Base-by-base conservation (phyloP, 2,797 vertebrate species). In the Gallinago stenura region DNA sequence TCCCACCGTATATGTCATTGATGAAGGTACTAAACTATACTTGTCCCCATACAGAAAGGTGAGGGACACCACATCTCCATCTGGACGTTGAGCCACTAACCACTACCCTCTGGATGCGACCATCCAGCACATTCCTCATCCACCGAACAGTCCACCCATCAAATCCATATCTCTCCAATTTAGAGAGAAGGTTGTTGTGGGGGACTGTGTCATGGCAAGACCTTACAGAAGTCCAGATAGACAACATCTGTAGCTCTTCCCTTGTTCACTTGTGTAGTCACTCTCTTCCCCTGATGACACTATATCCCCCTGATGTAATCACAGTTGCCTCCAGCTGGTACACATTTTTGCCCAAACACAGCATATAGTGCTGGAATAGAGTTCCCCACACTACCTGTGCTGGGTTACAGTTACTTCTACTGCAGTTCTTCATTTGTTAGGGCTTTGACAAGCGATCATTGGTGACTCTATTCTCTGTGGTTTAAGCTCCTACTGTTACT, bases 391-490 rank as follows among this genome's bases (percentile, higher is more conserved):
- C 37, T 76, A 26, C 31, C 22, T 4, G 0, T 57, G 25, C 15
- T 61, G 54, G 15, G 7, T 24, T 95, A 15, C 10, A 51, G 15
- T 58, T 56, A 75, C 33, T 71, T 79, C 45, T 31, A 48, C 12
- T 37, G n/a, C 25, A 89, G 17, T 71, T 81, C 14, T 64, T 78
- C 70, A 41, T 7, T 3, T 25, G 9, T 75, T 60, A 37, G 30
- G 25, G 16, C 25, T 87, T 72, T 71, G 60, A 81, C 37, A 83
- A 66, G 15, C 0, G 0, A 41, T 30, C 1, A 1, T 0, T 0
- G 16, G 15, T 69, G 22, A 69, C 35, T 46, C 9, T 28, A 0
- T 77, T 54, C 21, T 46, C 43, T 54, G n/a, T n/a, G 11, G 17
- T 62, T 93, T 61, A 60, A 89, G 25, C 12, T 41, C 8, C 30